These are phyloP conservation scores for Panulirus ornatus DNA, from an alignment of 1,140 invertebrate species.

Conservation along the genomic window DNA sequence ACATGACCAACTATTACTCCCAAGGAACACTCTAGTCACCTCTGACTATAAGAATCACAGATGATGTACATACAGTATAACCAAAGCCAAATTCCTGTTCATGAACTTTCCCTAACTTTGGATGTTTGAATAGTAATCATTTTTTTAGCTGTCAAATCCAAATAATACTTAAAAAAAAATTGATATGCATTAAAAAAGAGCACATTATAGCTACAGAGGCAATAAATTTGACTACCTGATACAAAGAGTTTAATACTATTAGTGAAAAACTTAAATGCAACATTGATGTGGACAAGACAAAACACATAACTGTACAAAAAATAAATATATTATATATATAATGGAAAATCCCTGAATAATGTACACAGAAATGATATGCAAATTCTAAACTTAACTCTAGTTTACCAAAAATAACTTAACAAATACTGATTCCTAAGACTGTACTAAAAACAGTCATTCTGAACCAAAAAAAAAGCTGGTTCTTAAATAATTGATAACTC, in stretches of 20 bases:
- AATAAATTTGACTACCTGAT: not conserved
- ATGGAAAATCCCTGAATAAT: constrained; percentile 47
- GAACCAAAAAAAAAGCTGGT: not conserved
- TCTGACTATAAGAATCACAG: constrained; percentile 13
- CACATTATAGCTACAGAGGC: not conserved
- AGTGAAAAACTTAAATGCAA: constrained; percentile 22
- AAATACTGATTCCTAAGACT: not conserved
- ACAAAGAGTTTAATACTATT: not conserved
- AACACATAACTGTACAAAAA: constrained; percentile 45
- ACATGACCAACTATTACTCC: constrained; percentile 15
- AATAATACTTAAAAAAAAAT: not conserved
- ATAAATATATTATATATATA: constrained; percentile 34
- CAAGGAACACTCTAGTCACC: not conserved
- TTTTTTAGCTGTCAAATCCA: not conserved
- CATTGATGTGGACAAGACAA: constrained; percentile 15
- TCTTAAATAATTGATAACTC: not conserved
- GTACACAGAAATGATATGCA: constrained; percentile 44
- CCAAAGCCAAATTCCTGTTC: not conserved
- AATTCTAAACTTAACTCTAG: constrained; percentile 29
- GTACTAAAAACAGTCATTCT: constrained; percentile 14
- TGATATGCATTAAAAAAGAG: not conserved
- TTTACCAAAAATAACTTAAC: constrained; percentile 31
- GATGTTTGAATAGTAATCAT: not conserved
- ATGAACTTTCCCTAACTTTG: not conserved
- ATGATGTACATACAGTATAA: constrained; percentile 15